Percentiles rank a stretch among this genome's conserved stretches.
These are phyloP conservation scores for Scylla paramamosain DNA, from an alignment of 1,140 invertebrate genomes.

Conservation along the genomic window DNA sequence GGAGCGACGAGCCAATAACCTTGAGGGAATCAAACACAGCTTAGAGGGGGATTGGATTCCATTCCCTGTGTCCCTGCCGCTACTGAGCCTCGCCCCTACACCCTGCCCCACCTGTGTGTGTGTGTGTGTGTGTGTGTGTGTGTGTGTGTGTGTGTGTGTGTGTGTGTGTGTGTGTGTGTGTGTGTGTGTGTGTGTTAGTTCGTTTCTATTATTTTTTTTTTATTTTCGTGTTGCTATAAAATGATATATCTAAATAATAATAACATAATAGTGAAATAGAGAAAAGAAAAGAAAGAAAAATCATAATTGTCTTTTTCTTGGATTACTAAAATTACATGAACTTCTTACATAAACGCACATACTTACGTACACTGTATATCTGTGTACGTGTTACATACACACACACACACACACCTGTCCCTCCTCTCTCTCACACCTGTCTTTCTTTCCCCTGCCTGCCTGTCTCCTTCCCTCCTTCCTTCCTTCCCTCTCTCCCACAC, in stretches of 20 bases:
- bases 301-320: too few relatives aligned
- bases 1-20: too few relatives aligned
- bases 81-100: too few relatives aligned
- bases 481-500: not conserved
- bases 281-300: too few relatives aligned
- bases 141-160: too few relatives aligned
- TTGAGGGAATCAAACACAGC: too few relatives aligned
- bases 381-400: not conserved
- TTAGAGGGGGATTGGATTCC: not conserved
- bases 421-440: not conserved
- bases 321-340: not conserved
- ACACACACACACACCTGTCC: constrained; percentile 27
- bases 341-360: not conserved
- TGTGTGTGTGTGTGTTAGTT: not conserved
- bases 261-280: too few relatives aligned
- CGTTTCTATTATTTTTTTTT: not conserved
- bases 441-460: not conserved
- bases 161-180: constrained; percentile 8
- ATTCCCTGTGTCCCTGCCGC: not conserved
- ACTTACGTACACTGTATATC: not conserved
- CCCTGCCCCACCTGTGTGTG: too few relatives aligned
- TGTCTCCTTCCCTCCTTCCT: not conserved
- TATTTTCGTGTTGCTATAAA: too few relatives aligned
- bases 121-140: too few relatives aligned
- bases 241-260: too few relatives aligned